These are phyloP conservation scores for Neomonachus schauinslandi DNA, from an alignment of 2,113 vertebrate species.

Conservation along the genomic window DNA sequence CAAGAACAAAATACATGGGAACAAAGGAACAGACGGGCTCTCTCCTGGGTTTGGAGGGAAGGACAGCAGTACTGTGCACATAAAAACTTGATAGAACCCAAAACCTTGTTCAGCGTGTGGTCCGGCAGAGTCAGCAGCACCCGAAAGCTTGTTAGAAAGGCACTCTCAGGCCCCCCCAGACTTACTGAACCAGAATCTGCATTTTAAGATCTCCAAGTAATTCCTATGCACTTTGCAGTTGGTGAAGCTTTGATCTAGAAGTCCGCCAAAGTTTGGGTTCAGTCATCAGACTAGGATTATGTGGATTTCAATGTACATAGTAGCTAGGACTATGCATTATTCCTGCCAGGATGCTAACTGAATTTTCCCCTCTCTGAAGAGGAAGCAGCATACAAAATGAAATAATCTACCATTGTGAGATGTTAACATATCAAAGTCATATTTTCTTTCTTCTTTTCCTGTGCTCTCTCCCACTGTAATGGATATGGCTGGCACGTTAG, in stretches of 20 bases:
- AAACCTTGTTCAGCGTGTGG: background rate
- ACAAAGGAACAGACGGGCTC: background rate
- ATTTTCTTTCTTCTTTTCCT: constrained; percentile 58
- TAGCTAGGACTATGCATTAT: background rate
- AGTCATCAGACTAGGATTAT: background rate
- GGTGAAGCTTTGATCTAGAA: background rate
- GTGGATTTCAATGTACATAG: background rate
- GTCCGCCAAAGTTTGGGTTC: background rate
- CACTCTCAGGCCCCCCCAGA: background rate
- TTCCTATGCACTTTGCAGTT: background rate
- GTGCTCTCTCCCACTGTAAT: constrained; percentile 14
- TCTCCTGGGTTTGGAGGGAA: background rate
- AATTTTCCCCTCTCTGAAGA: constrained; percentile 22
- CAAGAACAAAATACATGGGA: background rate
- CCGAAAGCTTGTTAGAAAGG: background rate
- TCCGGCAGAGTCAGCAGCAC: background rate
- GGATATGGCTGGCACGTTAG: constrained; percentile 55
- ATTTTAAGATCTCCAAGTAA: background rate
- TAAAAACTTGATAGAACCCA: background rate
- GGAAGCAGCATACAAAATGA: constrained; percentile 25
- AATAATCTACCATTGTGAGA: constrained; percentile 11
- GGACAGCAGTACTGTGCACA: background rate
- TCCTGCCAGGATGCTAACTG: constrained; percentile 22
- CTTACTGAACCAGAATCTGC: background rate
- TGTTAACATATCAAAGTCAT: constrained; percentile 73